Base-by-base conservation (phyloP, 53 echinoderm and acorn worm species). In the Zoroaster sp. region DNA sequence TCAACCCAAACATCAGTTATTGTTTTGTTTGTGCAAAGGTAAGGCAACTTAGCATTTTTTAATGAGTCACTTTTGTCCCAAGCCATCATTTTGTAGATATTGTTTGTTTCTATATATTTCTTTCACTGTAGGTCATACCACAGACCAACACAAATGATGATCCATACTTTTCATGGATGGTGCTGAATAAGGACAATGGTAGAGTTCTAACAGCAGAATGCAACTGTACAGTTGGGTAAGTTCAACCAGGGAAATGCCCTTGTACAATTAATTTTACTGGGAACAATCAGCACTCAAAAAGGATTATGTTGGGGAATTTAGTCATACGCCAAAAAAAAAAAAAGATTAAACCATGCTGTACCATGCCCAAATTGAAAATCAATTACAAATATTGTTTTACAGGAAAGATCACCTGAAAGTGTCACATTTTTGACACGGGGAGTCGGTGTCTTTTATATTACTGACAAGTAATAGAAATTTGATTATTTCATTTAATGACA, bases 151-250 rank as follows among this genome's bases (percentile, higher is more conserved):
- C 72, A 14, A 63, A 71, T 14, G 92, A 92, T 21, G 28, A 35
- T 17, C 20, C 80, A 52, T 92, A 92, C 34, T 59, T 35, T 35
- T 88, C 92, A n/a, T 92, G 92, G 92, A 70, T 92, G 13, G 82
- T 92, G 54, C 88, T 92, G 5, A 70, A 88, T 35, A 88, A 92
- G 32, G 88, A 92, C 34, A 88, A 82, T 17, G 92, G 88, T 32
- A 77, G 78, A 71, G 66, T 92, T 37, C 40, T 55, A 38, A 88
- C 92, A 79, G 92, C 92, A 81, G 92, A 92, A 34, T 92, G 92
- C 46, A 75, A 70, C 46, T 92, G 92, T 44, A 70, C 52, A 31
- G 38, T 92, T 40, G 88, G 88, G 92, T 92, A 88, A 92, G 88
- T 23, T 45, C 12, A 8, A 74, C 3, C 55, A 32, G 3, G 14